Evolutionary conservation across 2,797 vertebrate species (phyloP).

Genomic region (Anguilla pacifica): DNA sequence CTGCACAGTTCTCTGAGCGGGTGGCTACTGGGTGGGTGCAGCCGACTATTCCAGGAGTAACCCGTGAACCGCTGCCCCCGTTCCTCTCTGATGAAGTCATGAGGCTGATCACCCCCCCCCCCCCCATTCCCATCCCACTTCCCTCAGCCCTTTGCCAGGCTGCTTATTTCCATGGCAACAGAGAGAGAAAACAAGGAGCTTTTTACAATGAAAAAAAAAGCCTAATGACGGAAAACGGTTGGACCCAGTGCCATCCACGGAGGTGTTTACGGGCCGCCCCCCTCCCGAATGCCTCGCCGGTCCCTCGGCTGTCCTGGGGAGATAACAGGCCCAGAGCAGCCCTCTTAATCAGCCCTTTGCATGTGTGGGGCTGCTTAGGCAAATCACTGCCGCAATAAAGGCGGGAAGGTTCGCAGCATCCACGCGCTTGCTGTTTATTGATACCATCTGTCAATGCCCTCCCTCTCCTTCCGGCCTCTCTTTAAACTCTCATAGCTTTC

Average conservation of each 20-base stretch:
- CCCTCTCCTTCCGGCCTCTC: background rate
- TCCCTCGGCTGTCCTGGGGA: background rate
- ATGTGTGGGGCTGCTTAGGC: background rate
- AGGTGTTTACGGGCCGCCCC: background rate
- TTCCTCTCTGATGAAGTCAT: background rate
- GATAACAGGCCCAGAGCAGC: background rate
- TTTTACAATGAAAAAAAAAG: background rate
- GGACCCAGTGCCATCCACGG: background rate
- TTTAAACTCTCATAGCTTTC: conserved; percentile 13
- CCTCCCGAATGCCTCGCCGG: background rate
- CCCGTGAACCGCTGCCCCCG: background rate
- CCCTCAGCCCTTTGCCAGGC: background rate
- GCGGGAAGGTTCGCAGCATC: background rate
- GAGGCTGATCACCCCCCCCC: background rate
- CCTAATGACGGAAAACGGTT: background rate
- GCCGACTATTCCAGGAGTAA: background rate
- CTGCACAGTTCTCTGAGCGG: background rate
- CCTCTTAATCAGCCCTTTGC: background rate
- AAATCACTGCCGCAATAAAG: conserved; percentile 2
- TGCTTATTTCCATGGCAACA: background rate
- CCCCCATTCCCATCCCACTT: background rate
- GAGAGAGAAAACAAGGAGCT: background rate
- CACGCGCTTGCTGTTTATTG: conserved; percentile 26
- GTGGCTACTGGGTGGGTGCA: background rate
- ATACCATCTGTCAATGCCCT: conserved; percentile 23